A percentile compares a stretch with the other conserved stretches of the same genome.
These are phyloP conservation scores for Erythrolamprus reginae DNA, from an alignment of 2,113 vertebrate species.

Conservation along the genomic window DNA sequence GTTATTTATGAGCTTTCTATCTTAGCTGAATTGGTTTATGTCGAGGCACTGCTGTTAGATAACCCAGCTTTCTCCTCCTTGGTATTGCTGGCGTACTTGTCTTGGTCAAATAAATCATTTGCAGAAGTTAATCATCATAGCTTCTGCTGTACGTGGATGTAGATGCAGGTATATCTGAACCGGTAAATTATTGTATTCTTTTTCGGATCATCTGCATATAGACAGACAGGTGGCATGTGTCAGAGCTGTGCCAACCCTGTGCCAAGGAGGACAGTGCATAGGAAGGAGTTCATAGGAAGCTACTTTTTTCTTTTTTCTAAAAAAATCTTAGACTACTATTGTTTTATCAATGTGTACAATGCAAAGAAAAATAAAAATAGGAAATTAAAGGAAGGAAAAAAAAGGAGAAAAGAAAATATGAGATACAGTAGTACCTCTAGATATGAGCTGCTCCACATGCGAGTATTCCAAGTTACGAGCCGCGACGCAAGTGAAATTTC, in stretches of 20 bases:
- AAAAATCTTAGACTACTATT: neutral
- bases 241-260: neutral
- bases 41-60: neutral
- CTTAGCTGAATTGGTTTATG: constrained; percentile 13
- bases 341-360: neutral
- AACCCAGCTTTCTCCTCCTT: neutral
- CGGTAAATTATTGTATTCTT: neutral
- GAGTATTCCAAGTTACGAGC: too few species aligned
- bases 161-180: neutral
- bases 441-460: too few species aligned
- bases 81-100: neutral
- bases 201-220: neutral
- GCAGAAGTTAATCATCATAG: neutral
- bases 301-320: neutral
- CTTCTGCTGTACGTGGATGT: neutral
- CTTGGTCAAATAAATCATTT: constrained; percentile 9
- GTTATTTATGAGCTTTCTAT: constrained; percentile 23
- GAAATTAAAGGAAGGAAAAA: neutral
- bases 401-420: neutral
- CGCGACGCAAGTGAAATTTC: too few species aligned
- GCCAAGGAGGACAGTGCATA: neutral
- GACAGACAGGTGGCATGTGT: neutral
- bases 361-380: neutral
- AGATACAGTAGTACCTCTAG: too few species aligned
- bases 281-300: neutral